Evolutionary conservation across 2,888 invertebrate genomes (phyloP).

Genomic region (Clitarchus hookeri): DNA sequence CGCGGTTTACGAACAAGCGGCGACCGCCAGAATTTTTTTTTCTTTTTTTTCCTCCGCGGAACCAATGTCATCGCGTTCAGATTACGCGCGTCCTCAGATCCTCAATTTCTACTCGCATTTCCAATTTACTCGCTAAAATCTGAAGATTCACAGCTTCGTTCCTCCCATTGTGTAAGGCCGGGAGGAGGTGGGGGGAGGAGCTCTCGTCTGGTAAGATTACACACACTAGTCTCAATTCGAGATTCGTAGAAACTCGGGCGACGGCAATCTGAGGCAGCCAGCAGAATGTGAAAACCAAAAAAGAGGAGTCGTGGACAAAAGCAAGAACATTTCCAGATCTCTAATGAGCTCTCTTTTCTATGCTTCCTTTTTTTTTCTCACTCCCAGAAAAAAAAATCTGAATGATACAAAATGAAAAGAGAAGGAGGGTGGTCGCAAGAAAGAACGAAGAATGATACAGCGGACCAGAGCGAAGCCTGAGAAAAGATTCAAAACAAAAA

Average conservation of each 20-base stretch:
- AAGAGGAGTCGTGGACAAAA: slow-evolving; percentile 32
- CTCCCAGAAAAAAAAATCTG: background rate
- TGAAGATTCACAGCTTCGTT: background rate
- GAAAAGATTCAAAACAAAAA: slow-evolving; percentile 31
- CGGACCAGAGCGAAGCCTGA: background rate
- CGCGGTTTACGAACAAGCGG: background rate
- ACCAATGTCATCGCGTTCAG: background rate
- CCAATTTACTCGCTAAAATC: background rate
- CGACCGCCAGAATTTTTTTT: no score
- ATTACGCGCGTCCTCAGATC: background rate
- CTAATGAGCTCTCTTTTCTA: slow-evolving; percentile 37
- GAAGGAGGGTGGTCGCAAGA: slow-evolving; percentile 19
- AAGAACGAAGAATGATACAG: slow-evolving; percentile 21
- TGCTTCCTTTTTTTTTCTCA: background rate
- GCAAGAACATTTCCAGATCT: slow-evolving; percentile 33
- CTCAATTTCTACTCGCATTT: background rate
- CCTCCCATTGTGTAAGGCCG: background rate
- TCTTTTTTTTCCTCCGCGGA: background rate
- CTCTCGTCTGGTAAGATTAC: background rate
- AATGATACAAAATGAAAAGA: slow-evolving; percentile 26
- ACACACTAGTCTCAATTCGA: background rate
- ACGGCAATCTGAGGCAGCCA: background rate
- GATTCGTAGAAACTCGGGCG: background rate
- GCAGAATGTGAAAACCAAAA: slow-evolving; percentile 1
- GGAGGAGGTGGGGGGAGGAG: background rate